A percentile compares a stretch with the other conserved stretches of the same genome.
Conservation (phyloP, 2,888 invertebrate genomes). For the Petrophora chlorosata region DNA sequence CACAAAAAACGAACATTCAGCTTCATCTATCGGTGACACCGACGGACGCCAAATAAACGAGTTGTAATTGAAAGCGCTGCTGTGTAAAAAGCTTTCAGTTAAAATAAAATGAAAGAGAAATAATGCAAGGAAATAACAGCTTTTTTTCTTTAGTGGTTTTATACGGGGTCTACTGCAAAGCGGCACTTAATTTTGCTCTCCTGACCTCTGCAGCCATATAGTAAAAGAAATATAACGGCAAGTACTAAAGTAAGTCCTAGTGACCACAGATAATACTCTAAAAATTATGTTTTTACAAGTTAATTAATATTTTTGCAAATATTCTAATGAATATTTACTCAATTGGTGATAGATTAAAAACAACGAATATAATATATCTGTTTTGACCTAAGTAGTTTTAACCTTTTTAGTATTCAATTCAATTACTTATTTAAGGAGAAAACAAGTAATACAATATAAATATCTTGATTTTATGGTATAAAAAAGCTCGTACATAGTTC, state of each 20-base stretch:
- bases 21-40: slow-evolving; percentile 46
- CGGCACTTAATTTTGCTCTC: slow-evolving; percentile 60
- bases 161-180: slow-evolving; percentile 60
- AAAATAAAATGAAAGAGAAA: slow-evolving; percentile 57
- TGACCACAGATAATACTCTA: slow-evolving; percentile 35
- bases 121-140: too few species aligned
- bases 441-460: too few species aligned
- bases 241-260: slow-evolving; percentile 51
- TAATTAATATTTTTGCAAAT: too few species aligned
- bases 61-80: slow-evolving; percentile 65
- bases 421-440: too few species aligned
- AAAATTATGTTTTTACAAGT: too few species aligned
- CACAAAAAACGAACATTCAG: slow-evolving; percentile 48
- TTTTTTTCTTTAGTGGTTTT: slow-evolving; percentile 48
- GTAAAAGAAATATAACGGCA: slow-evolving; percentile 48
- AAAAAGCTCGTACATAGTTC: too few species aligned
- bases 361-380: too few species aligned
- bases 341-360: too few species aligned
- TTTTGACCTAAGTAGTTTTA: too few species aligned
- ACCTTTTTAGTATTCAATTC: too few species aligned
- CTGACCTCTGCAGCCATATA: slow-evolving; percentile 52
- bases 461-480: too few species aligned
- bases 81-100: slow-evolving; percentile 68
- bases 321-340: too few species aligned
- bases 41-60: slow-evolving; percentile 48